Conservation (phyloP, 2,113 vertebrate species). For the Solenodon paradoxus region DNA sequence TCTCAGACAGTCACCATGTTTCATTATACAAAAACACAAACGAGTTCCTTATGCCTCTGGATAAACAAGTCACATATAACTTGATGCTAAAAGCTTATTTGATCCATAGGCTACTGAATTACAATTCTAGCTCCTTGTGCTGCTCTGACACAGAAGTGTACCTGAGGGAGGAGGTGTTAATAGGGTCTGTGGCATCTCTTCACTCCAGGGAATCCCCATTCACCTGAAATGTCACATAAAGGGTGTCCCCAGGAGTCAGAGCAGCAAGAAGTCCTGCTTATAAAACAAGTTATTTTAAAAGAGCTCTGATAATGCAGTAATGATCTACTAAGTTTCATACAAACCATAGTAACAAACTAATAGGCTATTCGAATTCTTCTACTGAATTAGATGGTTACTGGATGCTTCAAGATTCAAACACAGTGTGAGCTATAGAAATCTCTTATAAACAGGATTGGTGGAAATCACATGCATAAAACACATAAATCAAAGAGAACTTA, state of each 20-base stretch:
- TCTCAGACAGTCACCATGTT: constrained; percentile 24
- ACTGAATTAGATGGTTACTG: not conserved
- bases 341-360: not conserved
- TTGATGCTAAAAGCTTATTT: not conserved
- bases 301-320: not conserved
- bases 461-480: not conserved
- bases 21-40: not conserved
- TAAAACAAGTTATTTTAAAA: not conserved
- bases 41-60: not conserved
- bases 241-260: not conserved
- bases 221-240: not conserved
- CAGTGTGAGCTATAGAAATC: not conserved
- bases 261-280: not conserved
- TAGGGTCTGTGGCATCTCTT: fast-evolving
- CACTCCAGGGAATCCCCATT: not conserved
- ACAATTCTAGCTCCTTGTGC: not conserved
- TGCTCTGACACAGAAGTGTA: not conserved
- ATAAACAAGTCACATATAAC: not conserved
- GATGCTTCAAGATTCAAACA: not conserved
- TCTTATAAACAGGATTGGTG: not conserved
- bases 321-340: not conserved
- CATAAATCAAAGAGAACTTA: not conserved
- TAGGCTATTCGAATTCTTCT: not conserved
- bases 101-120: not conserved
- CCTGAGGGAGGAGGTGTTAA: not conserved